Evolutionary conservation across 2,888 invertebrate species (phyloP), one percentile per base, ranked within the genome.

Genomic region (Cephus rjabovi): DNA sequence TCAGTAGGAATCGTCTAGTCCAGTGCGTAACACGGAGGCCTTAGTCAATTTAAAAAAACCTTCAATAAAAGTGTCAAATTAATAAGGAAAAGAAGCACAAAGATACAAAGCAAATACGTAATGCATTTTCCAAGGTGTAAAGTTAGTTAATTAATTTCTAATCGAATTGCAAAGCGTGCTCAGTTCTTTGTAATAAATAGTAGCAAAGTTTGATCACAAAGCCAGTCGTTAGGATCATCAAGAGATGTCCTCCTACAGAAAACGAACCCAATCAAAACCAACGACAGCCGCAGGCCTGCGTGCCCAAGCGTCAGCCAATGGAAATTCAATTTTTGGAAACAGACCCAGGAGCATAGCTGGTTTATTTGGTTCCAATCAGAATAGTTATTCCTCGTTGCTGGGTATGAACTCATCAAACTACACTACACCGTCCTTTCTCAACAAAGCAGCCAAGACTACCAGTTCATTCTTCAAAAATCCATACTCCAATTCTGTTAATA

Each of bases 251-350:
- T 87, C 89, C 33, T 91, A 91, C 81, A 87, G 91, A 82, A 91
- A 91, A 83, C 86, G 91, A 84, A 87, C 88, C 69, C 91, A 91
- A 81, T 81, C 87, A 35, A 91, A 90, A 77, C 91, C 91, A 75
- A 91, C 90, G 77, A 91, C 91, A 77, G 91, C 91, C 34, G 91
- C 91, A 40, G 91, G 91, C 76, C 82, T 91, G 71, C 84, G 91
- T 78, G 91, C 91, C 74, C 91, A 91, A 81, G 91, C 91, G 33
- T 91, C 91, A 69, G 91, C 91, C n/a, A 91, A 89, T 85, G 91
- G 91, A 78, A 90, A 87, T 86, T 91, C 91, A 81, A 91, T 91
- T 83, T 91, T 90, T 83, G 89, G 91, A 40, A 91, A 88, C 79
- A 87, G 91, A 79, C 90, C 91, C 37, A 84, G 90, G 76, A 91